Evolutionary conservation across 2,113 vertebrate species (phyloP).

Genomic region (Cygnus buccinator): DNA sequence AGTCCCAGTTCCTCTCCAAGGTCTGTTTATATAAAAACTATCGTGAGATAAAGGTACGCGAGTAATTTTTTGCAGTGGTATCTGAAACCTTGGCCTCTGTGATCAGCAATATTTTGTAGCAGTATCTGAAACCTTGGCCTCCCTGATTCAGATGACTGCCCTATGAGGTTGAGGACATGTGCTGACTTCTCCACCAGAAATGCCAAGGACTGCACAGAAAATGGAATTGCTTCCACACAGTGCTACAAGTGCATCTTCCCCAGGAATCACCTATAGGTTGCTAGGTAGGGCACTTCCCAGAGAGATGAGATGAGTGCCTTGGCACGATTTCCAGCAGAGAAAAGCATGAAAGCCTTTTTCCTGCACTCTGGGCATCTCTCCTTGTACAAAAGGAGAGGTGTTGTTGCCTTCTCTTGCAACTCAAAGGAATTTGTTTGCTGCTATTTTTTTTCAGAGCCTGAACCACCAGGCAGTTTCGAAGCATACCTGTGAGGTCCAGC

Average conservation of each 20-base stretch:
- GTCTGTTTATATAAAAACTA: not conserved
- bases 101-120: not conserved
- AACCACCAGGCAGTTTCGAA: not conserved
- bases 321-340: not conserved
- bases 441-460: not conserved
- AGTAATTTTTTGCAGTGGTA: not conserved
- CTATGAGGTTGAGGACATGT: not conserved
- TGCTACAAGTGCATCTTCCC: not conserved
- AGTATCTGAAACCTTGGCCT: not conserved
- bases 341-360: not conserved
- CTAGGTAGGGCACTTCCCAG: not conserved
- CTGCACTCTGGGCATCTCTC: not conserved
- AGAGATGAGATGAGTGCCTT: not conserved
- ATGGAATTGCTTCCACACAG: not conserved
- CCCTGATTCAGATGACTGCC: not conserved
- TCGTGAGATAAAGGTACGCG: not conserved
- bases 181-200: not conserved
- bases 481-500: not conserved
- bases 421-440: not conserved
- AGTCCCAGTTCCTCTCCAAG: not conserved
- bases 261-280: not conserved
- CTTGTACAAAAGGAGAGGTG: not conserved
- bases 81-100: not conserved
- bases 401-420: not conserved
- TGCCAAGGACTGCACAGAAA: not conserved